These are phyloP conservation scores for Caenorhabditis inopinata DNA, from an alignment of 1,140 invertebrate genomes.

Conservation along the genomic window DNA sequence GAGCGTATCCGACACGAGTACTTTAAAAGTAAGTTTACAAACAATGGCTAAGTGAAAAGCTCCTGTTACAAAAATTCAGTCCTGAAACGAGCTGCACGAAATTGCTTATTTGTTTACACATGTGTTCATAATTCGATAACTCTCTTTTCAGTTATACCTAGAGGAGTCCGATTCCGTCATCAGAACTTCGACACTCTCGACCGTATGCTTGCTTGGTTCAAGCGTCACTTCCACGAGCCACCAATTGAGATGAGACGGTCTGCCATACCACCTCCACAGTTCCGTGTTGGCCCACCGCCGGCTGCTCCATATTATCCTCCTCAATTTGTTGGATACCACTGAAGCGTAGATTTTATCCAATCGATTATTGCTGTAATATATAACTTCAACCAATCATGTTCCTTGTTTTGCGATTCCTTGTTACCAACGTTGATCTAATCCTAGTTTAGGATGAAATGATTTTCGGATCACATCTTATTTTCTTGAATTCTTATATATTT, in stretches of 20 bases:
- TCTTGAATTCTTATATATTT: too few species aligned
- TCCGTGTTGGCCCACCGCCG: not conserved
- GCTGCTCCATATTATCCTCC: not conserved
- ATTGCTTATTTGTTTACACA: too few species aligned
- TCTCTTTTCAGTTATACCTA: conserved; percentile 74
- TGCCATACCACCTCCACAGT: not conserved
- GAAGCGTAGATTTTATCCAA: not conserved
- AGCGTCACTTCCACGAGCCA: conserved; percentile 91
- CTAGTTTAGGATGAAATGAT: too few species aligned
- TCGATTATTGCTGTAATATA: not conserved
- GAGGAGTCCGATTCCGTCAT: conserved; percentile 86
- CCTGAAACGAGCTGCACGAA: too few species aligned
- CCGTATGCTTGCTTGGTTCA: conserved; percentile 90
- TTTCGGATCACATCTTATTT: too few species aligned
- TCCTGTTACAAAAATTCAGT: too few species aligned
- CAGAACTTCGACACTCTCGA: conserved; percentile 83
- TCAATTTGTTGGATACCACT: not conserved
- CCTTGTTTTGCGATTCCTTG: not conserved
- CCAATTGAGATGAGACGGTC: not conserved
- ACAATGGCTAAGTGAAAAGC: too few species aligned
- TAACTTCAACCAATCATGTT: not conserved
- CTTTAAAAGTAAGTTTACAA: not conserved
- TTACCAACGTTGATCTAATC: conserved; percentile 7
- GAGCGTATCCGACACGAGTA: not conserved
- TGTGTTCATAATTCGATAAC: too few species aligned